phyloP scores from a whole-genome alignment of 2,113 vertebrate species.

The Peromyscus polionotus region DNA sequence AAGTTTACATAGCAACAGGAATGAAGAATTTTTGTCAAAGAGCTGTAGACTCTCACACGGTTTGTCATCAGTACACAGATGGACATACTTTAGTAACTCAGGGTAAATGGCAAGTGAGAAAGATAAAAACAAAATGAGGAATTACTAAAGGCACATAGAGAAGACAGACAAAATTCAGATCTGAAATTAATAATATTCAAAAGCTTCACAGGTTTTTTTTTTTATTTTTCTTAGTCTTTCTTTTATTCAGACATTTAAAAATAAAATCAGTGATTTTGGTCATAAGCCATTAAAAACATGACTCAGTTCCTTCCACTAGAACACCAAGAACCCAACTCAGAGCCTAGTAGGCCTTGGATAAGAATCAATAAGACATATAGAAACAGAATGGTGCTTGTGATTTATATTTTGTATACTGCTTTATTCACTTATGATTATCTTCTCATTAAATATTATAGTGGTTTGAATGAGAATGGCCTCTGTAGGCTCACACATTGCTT shows the following conservation, averaged over 20 bases:
- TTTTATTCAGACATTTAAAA: conserved; percentile 33
- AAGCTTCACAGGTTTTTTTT: background rate
- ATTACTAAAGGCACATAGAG: background rate
- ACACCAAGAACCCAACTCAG: background rate
- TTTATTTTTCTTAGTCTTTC: conserved; percentile 34
- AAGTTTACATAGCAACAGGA: background rate
- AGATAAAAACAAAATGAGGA: background rate
- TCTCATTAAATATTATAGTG: background rate
- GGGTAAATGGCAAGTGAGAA: conserved; percentile 33
- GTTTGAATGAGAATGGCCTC: background rate
- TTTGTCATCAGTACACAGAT: background rate
- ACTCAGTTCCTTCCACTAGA: background rate
- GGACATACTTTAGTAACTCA: background rate
- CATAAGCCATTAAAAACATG: background rate
- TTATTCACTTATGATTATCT: conserved; percentile 20
- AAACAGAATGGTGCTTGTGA: background rate
- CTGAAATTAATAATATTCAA: conserved; percentile 43
- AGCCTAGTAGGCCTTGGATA: background rate
- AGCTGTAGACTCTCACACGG: background rate
- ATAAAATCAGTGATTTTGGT: background rate
- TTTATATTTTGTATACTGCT: background rate
- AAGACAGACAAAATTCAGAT: background rate
- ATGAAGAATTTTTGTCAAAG: background rate
- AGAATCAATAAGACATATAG: background rate
- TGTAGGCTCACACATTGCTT: background rate